Evolutionary conservation across 1,140 invertebrate genomes (phyloP), one percentile per base, ranked within the genome.

Genomic region (Spodoptera frugiperda): DNA sequence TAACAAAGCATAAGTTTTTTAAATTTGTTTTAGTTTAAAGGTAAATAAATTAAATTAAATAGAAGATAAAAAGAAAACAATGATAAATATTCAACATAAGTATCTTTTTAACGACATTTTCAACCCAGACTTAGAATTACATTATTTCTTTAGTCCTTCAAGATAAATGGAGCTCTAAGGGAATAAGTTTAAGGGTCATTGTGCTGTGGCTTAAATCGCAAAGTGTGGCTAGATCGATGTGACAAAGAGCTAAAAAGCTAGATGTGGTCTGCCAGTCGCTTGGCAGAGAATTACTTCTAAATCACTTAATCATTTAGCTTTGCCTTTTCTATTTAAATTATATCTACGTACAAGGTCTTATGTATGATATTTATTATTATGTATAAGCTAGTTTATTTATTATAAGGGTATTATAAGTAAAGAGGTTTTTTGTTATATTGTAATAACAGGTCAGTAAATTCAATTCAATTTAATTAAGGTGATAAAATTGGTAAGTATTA

Each of bases 141-240:
- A 57, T 55, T 72, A 33, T 72, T 39, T 46, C 21, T 72, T 57
- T 53, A 57, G 54, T 14, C 15, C 21, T 53, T 8, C 33, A 61
- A 39, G 6, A 11, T 19, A 9, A 9, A 44, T 44, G 33, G 33
- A 39, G 11, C 15, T 44, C 57, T 44, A 44, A 57, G 57, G 17
- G 57, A 57, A 57, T 72, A 57, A 57, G 15, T 71, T n/a, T 14
- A 33, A 19, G 44, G 46, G 53, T 67, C 51, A 33, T 65, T 71
- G 75, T 77, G 65, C 51, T 77, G 65, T 70, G 65, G 75, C 75
- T 77, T 77, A 1, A 15, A 30, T 51, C 46, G 65, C 65, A 68
- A 61, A 68, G 1, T 76, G 51, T 76, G 65, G 65, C 75, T 76
- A 67, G 53, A 76, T 9, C 8, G 8, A 44, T 68, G 61, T 67